Base-by-base conservation (phyloP, 2,113 vertebrate genomes). In the Seriola dumerili region DNA sequence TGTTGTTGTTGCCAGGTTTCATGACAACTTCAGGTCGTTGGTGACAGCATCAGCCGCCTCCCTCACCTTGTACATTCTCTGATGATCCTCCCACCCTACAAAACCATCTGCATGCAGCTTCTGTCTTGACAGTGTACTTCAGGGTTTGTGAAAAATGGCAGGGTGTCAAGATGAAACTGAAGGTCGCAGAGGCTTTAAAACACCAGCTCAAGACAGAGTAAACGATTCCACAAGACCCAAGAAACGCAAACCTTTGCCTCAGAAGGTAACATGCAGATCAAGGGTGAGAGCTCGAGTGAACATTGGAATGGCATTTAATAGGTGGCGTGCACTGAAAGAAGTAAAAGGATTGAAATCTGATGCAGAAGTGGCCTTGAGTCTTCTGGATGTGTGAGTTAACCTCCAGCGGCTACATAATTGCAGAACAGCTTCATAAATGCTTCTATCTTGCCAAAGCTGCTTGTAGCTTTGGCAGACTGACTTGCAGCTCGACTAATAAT, bases 341-440 rank as follows among this genome's bases (percentile, higher is more conserved):
- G 3, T 1, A 14, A 8, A 58, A 6, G 82, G 85, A 25, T n/a
- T 78, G 25, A 54, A 1, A 17, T 4, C 32, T 12, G 80, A 90
- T 40, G 25, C 38, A 57, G 59, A 62, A 0, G 5, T 87, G 21
- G 88, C 88, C 32, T 3, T 5, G 7, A 19, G 0, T 25, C 86
- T 88, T 68, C 78, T 86, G 36, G 44, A 84, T 57, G 2, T 0
- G 86, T 88, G 64, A 86, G 86, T 90, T 65, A 4, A 65, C n/a
- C 16, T 8, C 8, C 0, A 5, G 17, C 11, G 32, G 23, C 34
- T 23, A 34, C 23, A 2, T 38, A 13, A 10, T 25, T 38, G 52
- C 19, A 42, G n/a, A 29, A 23, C 54, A 42, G 36, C 23, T 66
- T 52, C n/a, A 4, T 8, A 23, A 14, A 7, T 62, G 21, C 48